phyloP scores from a whole-genome alignment of 2,888 invertebrate genomes.

The Lumbricus terrestris region DNA sequence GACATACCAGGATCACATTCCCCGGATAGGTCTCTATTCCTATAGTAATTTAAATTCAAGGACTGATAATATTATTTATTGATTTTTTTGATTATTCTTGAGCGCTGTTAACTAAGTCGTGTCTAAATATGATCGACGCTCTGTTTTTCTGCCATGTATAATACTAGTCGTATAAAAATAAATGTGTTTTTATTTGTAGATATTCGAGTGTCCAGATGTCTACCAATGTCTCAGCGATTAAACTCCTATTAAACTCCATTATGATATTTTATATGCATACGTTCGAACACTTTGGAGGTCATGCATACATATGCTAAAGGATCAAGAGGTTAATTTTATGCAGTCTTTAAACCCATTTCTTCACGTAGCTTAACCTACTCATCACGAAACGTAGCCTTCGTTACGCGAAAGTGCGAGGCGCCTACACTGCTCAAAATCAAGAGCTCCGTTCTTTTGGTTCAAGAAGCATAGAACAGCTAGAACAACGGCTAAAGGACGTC shows the following conservation, averaged over 20 bases:
- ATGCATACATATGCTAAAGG: neutral
- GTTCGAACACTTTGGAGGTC: neutral
- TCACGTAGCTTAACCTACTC: neutral
- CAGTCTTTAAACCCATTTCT: neutral
- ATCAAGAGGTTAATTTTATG: neutral
- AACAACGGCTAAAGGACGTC: neutral
- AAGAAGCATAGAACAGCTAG: neutral
- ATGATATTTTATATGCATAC: neutral
- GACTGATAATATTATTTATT: no score
- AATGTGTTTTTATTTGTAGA: neutral
- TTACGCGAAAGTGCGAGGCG: no score
- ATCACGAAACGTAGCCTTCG: no score
- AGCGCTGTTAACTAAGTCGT: no score
- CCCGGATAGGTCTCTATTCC: no score
- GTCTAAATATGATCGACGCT: no score
- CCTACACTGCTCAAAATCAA: neutral
- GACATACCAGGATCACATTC: no score
- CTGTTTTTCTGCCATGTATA: no score
- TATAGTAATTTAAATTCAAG: no score
- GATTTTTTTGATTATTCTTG: no score
- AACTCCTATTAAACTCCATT: neutral
- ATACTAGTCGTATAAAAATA: no score
- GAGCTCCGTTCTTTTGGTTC: neutral
- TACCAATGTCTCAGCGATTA: neutral
- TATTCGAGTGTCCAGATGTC: neutral